Evolutionary conservation across 30 jellyfish, hydroid and myxozoan species (phyloP).

Genomic region (Hydractinia echinata): DNA sequence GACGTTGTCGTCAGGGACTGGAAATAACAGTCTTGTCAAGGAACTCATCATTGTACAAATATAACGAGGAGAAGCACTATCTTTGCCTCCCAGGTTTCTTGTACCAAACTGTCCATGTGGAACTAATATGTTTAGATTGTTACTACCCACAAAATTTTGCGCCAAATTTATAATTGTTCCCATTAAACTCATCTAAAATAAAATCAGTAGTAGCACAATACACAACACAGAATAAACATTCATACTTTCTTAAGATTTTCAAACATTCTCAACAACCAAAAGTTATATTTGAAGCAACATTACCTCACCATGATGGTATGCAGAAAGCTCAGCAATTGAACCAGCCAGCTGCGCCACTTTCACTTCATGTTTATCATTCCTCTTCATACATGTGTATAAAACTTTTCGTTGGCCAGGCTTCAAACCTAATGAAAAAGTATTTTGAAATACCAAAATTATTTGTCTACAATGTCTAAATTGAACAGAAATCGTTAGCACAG

Average conservation of each 20-base stretch:
- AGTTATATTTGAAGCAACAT: background rate
- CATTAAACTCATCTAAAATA: slow-evolving; percentile 72
- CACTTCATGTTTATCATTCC: slow-evolving; percentile 88
- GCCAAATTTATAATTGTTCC: slow-evolving; percentile 95
- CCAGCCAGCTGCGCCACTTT: slow-evolving; percentile 99
- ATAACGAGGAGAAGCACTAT: slow-evolving; percentile 97
- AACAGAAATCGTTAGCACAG: background rate
- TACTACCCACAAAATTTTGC: slow-evolving; percentile 95
- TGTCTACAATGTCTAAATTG: background rate
- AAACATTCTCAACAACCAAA: background rate
- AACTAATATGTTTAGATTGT: slow-evolving; percentile 83
- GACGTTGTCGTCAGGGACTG: slow-evolving; percentile 72
- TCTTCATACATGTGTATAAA: slow-evolving; percentile 79
- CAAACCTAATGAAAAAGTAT: slow-evolving; percentile 52
- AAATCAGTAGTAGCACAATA: background rate
- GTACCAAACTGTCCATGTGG: slow-evolving; percentile 99
- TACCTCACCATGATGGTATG: slow-evolving; percentile 99
- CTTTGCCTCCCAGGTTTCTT: slow-evolving; percentile 97
- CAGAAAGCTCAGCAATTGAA: slow-evolving; percentile 92
- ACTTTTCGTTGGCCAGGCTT: slow-evolving; percentile 99
- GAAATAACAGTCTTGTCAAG: slow-evolving; percentile 74
- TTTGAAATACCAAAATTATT: background rate
- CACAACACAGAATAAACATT: background rate
- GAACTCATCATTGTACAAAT: slow-evolving; percentile 94
- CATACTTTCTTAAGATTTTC: background rate